These are phyloP conservation scores for Pseudotriccus pelzelni DNA, from an alignment of 2,797 vertebrate species.

Conservation along the genomic window DNA sequence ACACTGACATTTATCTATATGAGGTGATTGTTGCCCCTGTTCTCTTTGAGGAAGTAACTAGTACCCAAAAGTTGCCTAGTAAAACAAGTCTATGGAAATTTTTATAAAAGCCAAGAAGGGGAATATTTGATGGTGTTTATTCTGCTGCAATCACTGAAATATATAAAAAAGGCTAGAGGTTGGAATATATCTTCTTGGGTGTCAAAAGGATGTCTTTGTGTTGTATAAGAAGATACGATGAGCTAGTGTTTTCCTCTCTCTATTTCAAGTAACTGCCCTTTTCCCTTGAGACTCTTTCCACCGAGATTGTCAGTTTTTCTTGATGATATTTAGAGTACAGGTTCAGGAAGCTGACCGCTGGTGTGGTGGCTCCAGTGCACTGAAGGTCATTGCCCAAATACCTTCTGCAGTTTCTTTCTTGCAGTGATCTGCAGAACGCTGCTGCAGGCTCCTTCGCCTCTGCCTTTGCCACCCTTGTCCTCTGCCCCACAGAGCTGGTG, in stretches of 20 bases:
- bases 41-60: not conserved
- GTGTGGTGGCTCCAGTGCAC: not conserved
- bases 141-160: not conserved
- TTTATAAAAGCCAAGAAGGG: not conserved
- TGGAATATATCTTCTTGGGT: not conserved
- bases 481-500: constrained; percentile 95
- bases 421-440: constrained; percentile 93
- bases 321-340: not conserved
- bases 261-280: not conserved
- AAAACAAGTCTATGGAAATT: not conserved
- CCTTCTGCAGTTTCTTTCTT: constrained; percentile 20
- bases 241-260: not conserved
- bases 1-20: not conserved
- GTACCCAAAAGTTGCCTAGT: not conserved
- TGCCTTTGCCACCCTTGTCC: constrained; percentile 90
- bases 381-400: not conserved
- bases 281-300: not conserved
- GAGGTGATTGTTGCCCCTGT: not conserved
- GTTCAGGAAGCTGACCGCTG: not conserved
- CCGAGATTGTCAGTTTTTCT: not conserved
- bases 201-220: not conserved
- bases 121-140: not conserved
- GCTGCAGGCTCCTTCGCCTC: constrained; percentile 92
- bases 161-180: not conserved
- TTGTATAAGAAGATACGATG: not conserved